Base-by-base conservation (phyloP, 2,113 vertebrate species). In the Sorex fumeus region DNA sequence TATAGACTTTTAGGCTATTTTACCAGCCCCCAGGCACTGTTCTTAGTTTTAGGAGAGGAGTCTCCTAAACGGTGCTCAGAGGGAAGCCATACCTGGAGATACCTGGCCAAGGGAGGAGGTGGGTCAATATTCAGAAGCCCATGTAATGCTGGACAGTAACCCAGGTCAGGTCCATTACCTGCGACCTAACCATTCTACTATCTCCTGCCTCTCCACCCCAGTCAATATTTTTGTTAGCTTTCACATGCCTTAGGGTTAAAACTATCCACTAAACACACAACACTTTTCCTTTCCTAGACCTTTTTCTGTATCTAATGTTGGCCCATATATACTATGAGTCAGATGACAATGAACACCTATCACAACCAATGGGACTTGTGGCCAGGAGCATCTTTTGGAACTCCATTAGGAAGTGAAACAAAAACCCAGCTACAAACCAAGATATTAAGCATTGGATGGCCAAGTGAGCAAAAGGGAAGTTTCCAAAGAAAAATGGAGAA, bases 361-460 rank as follows among this genome's bases (percentile, higher is more conserved):
- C 76, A 71, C 62, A 43, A 83, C 57, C 25, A 45, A 4, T 34
- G 5, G 43, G 71, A 88, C 13, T 67, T 32, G 13, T 32, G 13
- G 25, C 92, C 43, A 30, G 60, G 67, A 45, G 2, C 19, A 53
- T 77, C 76, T 79, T 87, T 21, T 66, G 77, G 93, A 95, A 90
- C 25, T 72, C 64, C 75, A 62, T 64, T 32, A 66, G 67, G 66
- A 88, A 84, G 64, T 53, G 19, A 91, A 79, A 71, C 62, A 53
- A 87, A 82, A 53, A 89, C 12, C 30, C 40, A 23, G 6, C 40
- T 45, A 53, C 40, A 70, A 45, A 67, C 3, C 0, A 4, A 40
- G 16, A 12, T 9, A 40, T 69, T 30, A 57, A 16, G 71, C 30
- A 11, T 3, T 64, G 40, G 87, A 30, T 19, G 32, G 32, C 50